A percentile compares a stretch with the other conserved stretches of the same genome.
Conservation (phyloP, 2,888 invertebrate species). For the Nezara viridula region DNA sequence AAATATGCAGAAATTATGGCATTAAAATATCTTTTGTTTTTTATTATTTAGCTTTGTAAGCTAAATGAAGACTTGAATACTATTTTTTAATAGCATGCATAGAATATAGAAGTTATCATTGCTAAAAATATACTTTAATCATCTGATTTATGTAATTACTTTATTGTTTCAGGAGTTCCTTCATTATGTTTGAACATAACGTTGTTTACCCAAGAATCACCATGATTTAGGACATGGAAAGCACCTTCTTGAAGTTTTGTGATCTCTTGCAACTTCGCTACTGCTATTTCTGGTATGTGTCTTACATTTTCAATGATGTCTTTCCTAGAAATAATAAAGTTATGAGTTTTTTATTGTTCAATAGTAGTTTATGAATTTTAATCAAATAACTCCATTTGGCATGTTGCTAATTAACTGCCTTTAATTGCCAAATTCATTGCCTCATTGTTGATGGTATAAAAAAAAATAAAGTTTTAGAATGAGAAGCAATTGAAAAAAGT, state of each 20-base stretch:
- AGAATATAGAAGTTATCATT: too few species aligned
- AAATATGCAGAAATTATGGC: too few species aligned
- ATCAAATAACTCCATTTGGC: neutral
- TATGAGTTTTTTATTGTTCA: neutral
- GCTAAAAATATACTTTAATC: too few species aligned
- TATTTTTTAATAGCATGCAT: too few species aligned
- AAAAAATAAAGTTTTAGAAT: too few species aligned
- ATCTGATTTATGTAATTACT: constrained; percentile 49
- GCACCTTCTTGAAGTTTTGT: constrained; percentile 38
- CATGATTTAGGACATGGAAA: constrained; percentile 61
- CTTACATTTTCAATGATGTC: constrained; percentile 59
- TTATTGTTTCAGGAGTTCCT: constrained; percentile 58
- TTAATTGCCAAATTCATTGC: neutral
- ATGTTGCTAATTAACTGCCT: neutral
- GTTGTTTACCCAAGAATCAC: constrained; percentile 61
- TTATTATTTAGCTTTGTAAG: too few species aligned
- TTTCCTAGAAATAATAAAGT: constrained; percentile 55
- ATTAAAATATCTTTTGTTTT: too few species aligned
- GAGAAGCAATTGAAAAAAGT: too few species aligned
- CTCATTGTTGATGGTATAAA: too few species aligned
- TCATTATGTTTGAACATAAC: constrained; percentile 60
- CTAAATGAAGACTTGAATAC: too few species aligned
- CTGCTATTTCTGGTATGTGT: constrained; percentile 53
- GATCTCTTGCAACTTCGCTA: constrained; percentile 57
- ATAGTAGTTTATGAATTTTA: neutral